These are phyloP conservation scores for Cygnus olor DNA, from an alignment of 2,797 vertebrate genomes.

Conservation along the genomic window DNA sequence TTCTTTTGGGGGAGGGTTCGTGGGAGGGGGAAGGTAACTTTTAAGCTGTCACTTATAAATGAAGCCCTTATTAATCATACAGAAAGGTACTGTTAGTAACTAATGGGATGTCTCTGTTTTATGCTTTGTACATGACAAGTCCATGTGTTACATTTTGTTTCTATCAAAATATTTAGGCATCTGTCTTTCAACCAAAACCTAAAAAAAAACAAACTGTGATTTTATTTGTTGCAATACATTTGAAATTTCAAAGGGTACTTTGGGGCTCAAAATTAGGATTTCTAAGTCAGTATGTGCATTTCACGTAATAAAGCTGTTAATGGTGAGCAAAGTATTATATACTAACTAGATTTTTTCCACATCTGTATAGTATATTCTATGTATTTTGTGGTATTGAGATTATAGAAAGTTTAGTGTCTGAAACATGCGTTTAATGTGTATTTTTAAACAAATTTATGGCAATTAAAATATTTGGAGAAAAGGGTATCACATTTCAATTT, in stretches of 20 bases:
- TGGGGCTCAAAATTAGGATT: slow-evolving; percentile 83
- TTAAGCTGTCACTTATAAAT: slow-evolving; percentile 56
- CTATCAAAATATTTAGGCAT: slow-evolving; percentile 74
- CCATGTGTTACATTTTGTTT: slow-evolving; percentile 78
- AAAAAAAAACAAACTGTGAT: slow-evolving; percentile 76
- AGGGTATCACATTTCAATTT: slow-evolving; percentile 90
- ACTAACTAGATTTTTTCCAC: slow-evolving; percentile 86
- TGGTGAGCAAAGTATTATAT: slow-evolving; percentile 87
- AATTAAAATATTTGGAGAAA: slow-evolving; percentile 89
- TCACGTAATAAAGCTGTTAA: slow-evolving; percentile 85
- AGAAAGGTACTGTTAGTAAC: slow-evolving; percentile 77
- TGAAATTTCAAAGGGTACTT: slow-evolving; percentile 85
- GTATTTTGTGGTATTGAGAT: slow-evolving; percentile 99
- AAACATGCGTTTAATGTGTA: slow-evolving; percentile 89
- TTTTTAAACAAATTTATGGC: slow-evolving; percentile 90
- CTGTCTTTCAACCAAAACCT: slow-evolving; percentile 85
- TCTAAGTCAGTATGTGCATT: slow-evolving; percentile 85
- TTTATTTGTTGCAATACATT: slow-evolving; percentile 85
- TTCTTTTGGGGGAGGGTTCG: slow-evolving; percentile 63
- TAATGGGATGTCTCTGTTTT: slow-evolving; percentile 76
- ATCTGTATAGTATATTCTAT: slow-evolving; percentile 99
- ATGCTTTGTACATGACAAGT: slow-evolving; percentile 75
- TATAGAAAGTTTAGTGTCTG: slow-evolving; percentile 97
- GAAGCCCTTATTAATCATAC: slow-evolving; percentile 66
- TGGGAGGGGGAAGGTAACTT: slow-evolving; percentile 59